These are phyloP conservation scores for Dryoscopus gambensis DNA, from an alignment of 2,113 vertebrate genomes.

Conservation along the genomic window DNA sequence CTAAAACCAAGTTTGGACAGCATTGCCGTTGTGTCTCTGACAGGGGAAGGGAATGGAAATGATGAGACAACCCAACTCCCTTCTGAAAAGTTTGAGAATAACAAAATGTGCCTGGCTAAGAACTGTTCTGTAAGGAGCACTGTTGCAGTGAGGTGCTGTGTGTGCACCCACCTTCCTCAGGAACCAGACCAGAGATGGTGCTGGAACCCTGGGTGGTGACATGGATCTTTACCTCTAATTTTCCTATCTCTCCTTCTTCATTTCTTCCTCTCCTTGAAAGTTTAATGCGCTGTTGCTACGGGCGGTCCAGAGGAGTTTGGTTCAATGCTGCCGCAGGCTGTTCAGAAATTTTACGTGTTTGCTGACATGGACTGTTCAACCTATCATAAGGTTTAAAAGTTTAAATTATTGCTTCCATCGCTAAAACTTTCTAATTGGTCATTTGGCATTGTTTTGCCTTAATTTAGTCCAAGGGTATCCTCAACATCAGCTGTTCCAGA, in stretches of 20 bases:
- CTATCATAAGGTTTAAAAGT: background rate
- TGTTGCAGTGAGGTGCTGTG: background rate
- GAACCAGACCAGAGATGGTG: background rate
- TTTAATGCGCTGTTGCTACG: background rate
- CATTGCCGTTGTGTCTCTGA: background rate
- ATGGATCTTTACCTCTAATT: background rate
- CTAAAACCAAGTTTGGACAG: background rate
- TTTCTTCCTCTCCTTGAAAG: background rate
- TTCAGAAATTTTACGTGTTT: background rate
- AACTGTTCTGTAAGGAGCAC: background rate
- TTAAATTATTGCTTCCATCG: background rate
- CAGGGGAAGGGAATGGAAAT: background rate
- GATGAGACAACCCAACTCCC: background rate
- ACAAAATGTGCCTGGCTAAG: background rate
- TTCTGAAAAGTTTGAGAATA: background rate
- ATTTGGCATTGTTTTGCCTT: background rate
- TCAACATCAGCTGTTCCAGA: background rate
- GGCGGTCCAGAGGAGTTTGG: background rate
- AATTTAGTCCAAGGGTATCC: background rate
- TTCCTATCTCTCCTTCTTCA: background rate
- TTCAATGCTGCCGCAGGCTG: rapidly evolving
- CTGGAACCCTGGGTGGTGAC: background rate
- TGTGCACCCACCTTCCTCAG: background rate
- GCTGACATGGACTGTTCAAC: background rate
- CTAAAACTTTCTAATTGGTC: background rate